Percentiles rank a stretch among this genome's conserved stretches.
phyloP scores from a whole-genome alignment of 2,797 vertebrate genomes.

The Lepilemur ruficaudatus region DNA sequence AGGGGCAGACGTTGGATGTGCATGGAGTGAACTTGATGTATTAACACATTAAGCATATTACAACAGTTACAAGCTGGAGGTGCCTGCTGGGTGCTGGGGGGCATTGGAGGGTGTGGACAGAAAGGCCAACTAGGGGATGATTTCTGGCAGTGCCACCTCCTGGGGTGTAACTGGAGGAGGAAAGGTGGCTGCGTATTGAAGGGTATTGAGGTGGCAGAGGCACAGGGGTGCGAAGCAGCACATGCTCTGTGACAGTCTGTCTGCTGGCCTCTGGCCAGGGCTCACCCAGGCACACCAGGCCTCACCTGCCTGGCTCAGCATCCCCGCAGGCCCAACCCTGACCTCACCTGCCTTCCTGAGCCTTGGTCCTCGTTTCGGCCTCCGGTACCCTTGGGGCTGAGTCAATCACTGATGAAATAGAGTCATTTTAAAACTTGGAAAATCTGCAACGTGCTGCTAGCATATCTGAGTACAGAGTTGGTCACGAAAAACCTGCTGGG shows the following conservation, averaged over 20 bases:
- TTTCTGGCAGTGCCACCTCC: neutral
- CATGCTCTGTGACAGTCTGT: neutral
- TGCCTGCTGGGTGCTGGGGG: rapidly evolving
- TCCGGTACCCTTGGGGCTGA: neutral
- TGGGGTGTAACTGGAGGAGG: neutral
- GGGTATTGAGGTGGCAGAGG: neutral
- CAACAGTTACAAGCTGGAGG: neutral
- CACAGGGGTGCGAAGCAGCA: rapidly evolving
- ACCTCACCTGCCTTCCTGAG: neutral
- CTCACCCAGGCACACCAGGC: too few species aligned
- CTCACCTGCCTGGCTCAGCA: neutral
- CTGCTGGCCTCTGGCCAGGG: neutral
- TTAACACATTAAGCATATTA: too few species aligned
- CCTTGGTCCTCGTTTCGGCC: neutral
- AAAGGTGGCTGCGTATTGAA: neutral
- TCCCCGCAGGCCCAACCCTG: neutral
- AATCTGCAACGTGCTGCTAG: neutral
- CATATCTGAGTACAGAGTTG: neutral
- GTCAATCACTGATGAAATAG: neutral
- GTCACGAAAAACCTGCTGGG: neutral
- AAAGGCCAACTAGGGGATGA: neutral
- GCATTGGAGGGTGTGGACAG: neutral
- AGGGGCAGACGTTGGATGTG: neutral
- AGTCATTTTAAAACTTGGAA: neutral
- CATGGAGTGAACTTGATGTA: rapidly evolving